Evolutionary conservation across 2,797 vertebrate genomes (phyloP).

Genomic region (Salarias fasciatus): DNA sequence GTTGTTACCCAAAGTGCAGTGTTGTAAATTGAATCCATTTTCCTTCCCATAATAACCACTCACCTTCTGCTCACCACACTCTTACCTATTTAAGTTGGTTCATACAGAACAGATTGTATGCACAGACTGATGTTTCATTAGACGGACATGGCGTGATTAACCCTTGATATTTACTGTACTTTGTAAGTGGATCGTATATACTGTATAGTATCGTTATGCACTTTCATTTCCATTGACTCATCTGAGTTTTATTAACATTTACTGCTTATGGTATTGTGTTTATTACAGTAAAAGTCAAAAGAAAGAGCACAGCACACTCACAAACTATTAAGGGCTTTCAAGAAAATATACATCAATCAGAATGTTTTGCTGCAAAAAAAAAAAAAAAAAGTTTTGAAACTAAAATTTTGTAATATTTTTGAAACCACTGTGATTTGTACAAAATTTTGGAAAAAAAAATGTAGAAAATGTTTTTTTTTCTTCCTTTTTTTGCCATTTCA

Average conservation of each 20-base stretch:
- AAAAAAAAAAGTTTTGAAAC: conserved; percentile 82
- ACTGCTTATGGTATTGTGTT: conserved; percentile 62
- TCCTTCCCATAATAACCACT: conserved; percentile 38
- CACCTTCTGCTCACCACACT: conserved; percentile 48
- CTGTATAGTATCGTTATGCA: conserved; percentile 74
- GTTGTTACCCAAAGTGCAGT: conserved; percentile 66
- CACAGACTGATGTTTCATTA: conserved; percentile 48
- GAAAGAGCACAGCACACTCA: conserved; percentile 75
- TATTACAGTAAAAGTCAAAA: conserved; percentile 62
- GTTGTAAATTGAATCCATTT: conserved; percentile 47
- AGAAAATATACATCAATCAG: conserved; percentile 77
- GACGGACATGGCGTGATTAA: conserved; percentile 57
- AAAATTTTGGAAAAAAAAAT: conserved; percentile 68
- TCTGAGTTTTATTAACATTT: conserved; percentile 68
- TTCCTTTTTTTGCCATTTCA: conserved; percentile 77
- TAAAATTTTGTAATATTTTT: conserved; percentile 86
- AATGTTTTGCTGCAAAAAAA: conserved; percentile 86
- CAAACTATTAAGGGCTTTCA: conserved; percentile 83
- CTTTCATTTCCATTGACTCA: conserved; percentile 69
- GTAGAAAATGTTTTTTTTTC: conserved; percentile 14
- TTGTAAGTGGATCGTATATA: conserved; percentile 64
- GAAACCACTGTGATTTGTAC: conserved; percentile 87
- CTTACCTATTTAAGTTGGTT: conserved; percentile 48
- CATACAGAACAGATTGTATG: conserved; percentile 46
- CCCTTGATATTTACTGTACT: conserved; percentile 55